Evolutionary conservation across 2,113 vertebrate genomes (phyloP), one percentile per base, ranked within the genome.

Genomic region (Platichthys flesus): DNA sequence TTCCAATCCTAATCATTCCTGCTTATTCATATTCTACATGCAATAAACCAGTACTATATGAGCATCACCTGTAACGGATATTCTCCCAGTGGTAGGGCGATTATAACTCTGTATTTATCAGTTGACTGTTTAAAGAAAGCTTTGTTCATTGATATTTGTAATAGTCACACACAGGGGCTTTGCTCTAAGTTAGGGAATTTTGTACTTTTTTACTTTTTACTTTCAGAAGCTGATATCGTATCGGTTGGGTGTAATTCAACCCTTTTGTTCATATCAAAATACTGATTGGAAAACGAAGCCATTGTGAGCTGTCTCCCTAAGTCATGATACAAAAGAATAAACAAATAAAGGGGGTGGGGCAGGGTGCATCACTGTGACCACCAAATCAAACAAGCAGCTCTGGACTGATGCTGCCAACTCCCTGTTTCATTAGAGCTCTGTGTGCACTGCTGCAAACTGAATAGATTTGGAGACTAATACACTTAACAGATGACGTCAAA

Each of bases 401-500:
- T 16, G 47, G 5, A 54, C 60, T 42, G 42, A 81, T 45, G 42
- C 52, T 45, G 28, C 31, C 24, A 59, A 75, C 60, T 42, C 35
- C 59, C 58, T 51, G 56, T 57, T 72, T 61, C 18, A 76, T 67
- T 49, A 51, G 2, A 31, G 62, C 42, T 26, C 31, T 16, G 7
- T 54, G 20, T 55, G 20, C 1, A 67, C 55, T 35, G 28, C 67
- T 42, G 58, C 28, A 58, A 42, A 78, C 15, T 13, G 26, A 63
- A 62, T 47, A 35, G 16, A 59, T 67, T 49, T 28, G 9, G 5
- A 24, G 45, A 24, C 18, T 64, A 61, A 76, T 75, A 54, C 35
- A 26, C 49, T 64, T 51, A 20, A 68, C 21, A 63, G 52, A 70
- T 10, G 14, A 71, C 55, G 40, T 67, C 55, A 71, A 2, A 49